phyloP scores from a whole-genome alignment of 2,888 invertebrate species.

The Cephus rjabovi region DNA sequence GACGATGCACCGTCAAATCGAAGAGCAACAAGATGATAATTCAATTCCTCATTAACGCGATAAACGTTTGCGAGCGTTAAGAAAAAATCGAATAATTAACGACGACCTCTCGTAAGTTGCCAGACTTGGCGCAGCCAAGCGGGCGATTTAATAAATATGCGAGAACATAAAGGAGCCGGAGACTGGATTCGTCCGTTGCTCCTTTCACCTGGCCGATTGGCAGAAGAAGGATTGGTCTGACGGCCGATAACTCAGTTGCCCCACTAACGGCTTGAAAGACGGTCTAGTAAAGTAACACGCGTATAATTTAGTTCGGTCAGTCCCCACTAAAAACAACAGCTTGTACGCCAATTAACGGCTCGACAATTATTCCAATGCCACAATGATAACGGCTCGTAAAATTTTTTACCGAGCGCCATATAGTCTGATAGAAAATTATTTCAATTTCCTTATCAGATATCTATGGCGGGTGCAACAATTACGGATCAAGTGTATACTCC shows the following conservation, averaged over 20 bases:
- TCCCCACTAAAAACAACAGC: neutral
- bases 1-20: too few relatives aligned
- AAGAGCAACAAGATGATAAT: neutral
- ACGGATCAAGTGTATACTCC: neutral
- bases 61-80: neutral
- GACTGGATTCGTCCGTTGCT: constrained; percentile 7
- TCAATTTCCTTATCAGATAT: neutral
- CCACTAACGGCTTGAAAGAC: neutral
- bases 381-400: neutral
- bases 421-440: neutral
- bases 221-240: constrained; percentile 1
- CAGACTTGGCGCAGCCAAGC: neutral
- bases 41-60: neutral
- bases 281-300: neutral
- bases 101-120: neutral
- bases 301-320: neutral
- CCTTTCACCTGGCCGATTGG: constrained; percentile 4
- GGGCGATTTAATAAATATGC: neutral
- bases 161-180: neutral
- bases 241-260: constrained; percentile 1
- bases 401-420: neutral
- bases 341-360: neutral
- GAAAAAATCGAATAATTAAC: neutral
- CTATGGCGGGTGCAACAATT: neutral
- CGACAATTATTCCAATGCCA: neutral